Base-by-base conservation (phyloP, 2,797 vertebrate genomes). In the Alectoris magna region DNA sequence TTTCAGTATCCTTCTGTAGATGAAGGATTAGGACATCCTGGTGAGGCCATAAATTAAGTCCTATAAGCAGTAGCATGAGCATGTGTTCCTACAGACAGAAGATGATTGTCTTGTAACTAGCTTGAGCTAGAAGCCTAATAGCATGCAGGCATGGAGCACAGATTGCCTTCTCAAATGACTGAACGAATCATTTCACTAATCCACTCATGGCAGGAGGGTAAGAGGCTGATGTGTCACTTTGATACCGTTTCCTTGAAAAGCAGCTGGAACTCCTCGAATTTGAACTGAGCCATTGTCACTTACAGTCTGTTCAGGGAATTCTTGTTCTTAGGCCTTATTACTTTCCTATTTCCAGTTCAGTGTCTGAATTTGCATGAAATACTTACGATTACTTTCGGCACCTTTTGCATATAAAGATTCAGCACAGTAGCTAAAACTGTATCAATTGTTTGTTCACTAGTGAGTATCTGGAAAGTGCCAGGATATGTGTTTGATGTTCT, bases 141-240 rank as follows among this genome's bases (percentile, higher is more conserved):
- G 66, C 69, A 80, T 29, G 27, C 58, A 77, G 88, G 62, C 87
- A 89, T 46, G 49, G 70, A 91, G 82, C 79, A 91, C 49, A 91
- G 95, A 95, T 80, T 93, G 82, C 82, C 69, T 92, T 93, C 79
- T 88, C 62, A 85, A 96, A 91, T 49, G 80, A 34, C 76, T 89
- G 89, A 87, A 93, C 89, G 66, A 96, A 91, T 92, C 34, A 84
- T 79, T 93, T 89, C 75, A 69, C 69, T 95, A 92, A 94, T 91
- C 79, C 82, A 91, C 91, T 94, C 82, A 80, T 94, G 79, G 75
- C 66, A 94, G 92, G 66, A 94, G 91, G 66, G 82, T 91, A 87
- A 92, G 69, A 92, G 58, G 75, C 84, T 92, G 92, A 87, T 92
- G 38, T 92, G 59, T 92, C 79, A 87, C 55, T 94, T 95, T 87